These are phyloP conservation scores for Musca domestica DNA, from an alignment of 1,140 invertebrate genomes.

Conservation along the genomic window DNA sequence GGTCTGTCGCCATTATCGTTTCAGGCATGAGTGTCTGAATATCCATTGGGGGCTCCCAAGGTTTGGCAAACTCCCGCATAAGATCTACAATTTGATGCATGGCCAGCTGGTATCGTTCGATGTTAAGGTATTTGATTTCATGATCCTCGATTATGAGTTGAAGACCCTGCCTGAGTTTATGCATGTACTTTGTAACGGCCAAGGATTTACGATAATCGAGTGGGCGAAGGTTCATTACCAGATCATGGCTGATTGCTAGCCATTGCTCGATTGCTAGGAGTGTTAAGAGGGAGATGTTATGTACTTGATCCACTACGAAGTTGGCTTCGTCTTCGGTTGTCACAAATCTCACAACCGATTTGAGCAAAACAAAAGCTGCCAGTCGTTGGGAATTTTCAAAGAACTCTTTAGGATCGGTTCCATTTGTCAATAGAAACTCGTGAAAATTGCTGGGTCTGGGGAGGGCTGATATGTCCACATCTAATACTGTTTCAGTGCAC, in stretches of 20 bases:
- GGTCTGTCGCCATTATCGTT: neutral
- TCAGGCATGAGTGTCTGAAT: neutral
- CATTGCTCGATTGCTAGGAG: conserved; percentile 18
- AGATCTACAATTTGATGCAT: conserved; percentile 5
- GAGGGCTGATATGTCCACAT: neutral
- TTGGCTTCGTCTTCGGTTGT: neutral
- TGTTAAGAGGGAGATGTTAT: neutral
- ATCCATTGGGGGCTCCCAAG: neutral
- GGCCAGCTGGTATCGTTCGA: neutral
- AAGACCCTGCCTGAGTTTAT: conserved; percentile 11
- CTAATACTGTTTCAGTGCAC: conserved; percentile 7
- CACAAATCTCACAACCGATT: neutral
- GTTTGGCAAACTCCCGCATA: neutral
- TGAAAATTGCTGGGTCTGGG: neutral
- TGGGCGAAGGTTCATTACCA: neutral
- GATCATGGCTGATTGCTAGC: neutral
- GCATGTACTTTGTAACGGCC: conserved; percentile 2
- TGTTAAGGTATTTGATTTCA: neutral
- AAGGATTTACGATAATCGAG: neutral
- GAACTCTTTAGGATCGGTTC: neutral
- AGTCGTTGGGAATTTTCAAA: conserved; percentile 1
- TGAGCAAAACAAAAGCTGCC: conserved; percentile 12
- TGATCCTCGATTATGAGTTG: neutral
- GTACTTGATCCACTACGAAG: neutral
- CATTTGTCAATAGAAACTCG: neutral